Evolutionary conservation across 2,797 vertebrate genomes (phyloP), one percentile per base, ranked within the genome.

Genomic region (Lepidocolaptes lacrymiger): DNA sequence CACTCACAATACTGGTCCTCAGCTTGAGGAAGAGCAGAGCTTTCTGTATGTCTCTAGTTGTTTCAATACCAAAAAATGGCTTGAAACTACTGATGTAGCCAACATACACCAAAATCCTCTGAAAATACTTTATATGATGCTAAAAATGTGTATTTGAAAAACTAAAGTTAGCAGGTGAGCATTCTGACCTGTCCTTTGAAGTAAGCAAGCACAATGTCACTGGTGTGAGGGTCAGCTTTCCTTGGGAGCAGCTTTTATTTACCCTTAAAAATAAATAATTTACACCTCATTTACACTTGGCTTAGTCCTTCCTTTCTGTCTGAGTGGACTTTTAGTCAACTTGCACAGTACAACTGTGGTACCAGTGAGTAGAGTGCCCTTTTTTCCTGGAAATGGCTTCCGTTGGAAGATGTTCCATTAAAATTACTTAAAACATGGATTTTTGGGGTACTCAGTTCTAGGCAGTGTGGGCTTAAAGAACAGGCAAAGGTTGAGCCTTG

Each of bases 41-140:
- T 46, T 68, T 64, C 51, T 54, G 18, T 54, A 7, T 76, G 14
- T n/a, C 20, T 68, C 7, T 22, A 6, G 4, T 43, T 34, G 6
- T 73, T 93, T 30, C 11, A 41, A 3, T 58, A 22, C 32, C 46
- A 28, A 48, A 51, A 58, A 54, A 30, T 4, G 0, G 3, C 36
- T 75, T 74, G 15, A 58, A 59, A 22, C 13, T 23, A 6, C 16
- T 22, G 16, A 28, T 51, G 8, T 28, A 23, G 27, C 4, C 15
- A 67, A 18, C 3, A 2, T 49, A 5, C 3, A 13, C 10, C 27
- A 10, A 84, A 93, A 22, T 6, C 0, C 3, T 55, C 30, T 9
- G 5, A 56, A 83, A 72, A 12, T 32, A 23, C 5, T 81, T 61
- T 36, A 36, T 6, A 0, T 13, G 0, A 1, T 54, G 15, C 32